These are phyloP conservation scores for Globodera ellingtonae DNA, from an alignment of 1,140 invertebrate genomes.

Conservation along the genomic window DNA sequence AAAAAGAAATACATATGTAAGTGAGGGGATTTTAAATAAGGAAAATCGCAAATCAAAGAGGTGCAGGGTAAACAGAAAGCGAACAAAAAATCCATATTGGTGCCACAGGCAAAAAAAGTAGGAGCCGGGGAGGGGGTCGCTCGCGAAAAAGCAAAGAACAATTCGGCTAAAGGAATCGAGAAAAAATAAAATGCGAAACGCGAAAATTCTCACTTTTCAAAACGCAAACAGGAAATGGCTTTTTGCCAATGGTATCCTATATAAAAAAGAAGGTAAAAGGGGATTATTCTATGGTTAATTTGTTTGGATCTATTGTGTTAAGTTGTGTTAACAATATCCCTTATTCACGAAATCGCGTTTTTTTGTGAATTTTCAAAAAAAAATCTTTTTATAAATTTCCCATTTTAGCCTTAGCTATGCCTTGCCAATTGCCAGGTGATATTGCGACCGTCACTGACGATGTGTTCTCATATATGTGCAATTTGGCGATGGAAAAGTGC, in stretches of 20 bases:
- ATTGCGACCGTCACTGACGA: slow-evolving; percentile 32
- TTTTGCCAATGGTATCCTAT: no score
- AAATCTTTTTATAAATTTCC: background rate
- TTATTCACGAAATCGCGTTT: background rate
- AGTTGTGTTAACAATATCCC: background rate
- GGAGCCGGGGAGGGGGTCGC: no score
- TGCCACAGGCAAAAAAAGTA: no score
- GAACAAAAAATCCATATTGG: no score
- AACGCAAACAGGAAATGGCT: background rate
- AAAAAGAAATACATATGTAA: no score
- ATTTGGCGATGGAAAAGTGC: slow-evolving; percentile 53
- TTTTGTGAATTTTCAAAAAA: background rate
- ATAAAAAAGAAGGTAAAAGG: background rate
- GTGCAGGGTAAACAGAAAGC: no score
- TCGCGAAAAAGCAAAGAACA: no score
- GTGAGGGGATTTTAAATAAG: no score
- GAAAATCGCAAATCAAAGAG: no score
- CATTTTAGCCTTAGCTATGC: background rate
- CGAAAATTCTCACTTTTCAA: background rate
- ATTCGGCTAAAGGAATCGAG: no score
- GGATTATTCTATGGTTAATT: background rate
- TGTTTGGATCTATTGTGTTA: background rate
- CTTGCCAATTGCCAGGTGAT: slow-evolving; percentile 26
- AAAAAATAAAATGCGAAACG: background rate
- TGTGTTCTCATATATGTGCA: slow-evolving; percentile 57